Evolutionary conservation across 2,797 vertebrate species (phyloP), one percentile per base, ranked within the genome.

Genomic region (Anisognathus igniventris): DNA sequence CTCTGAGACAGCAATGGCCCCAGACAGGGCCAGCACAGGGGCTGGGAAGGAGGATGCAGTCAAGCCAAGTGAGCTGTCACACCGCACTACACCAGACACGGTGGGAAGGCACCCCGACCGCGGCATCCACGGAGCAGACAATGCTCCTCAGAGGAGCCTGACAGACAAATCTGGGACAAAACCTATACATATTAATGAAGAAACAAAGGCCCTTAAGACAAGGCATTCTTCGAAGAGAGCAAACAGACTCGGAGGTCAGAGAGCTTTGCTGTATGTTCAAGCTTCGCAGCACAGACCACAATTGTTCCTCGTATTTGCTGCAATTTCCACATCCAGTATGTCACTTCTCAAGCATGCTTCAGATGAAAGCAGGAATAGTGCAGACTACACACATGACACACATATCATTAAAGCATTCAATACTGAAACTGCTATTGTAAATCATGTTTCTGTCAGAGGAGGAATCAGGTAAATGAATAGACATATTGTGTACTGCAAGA

Each of bases 91-190:
- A 4, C 28, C 45, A 77, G 62, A 79, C 64, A 40, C 0, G 8
- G 76, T 67, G 74, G 84, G 95, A 93, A 94, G 68, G 47, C 86
- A 75, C 37, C 70, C 79, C 6, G 0, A 57, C 76, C 0, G 6
- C 1, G 0, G 81, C 47, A 93, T 92, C 74, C 77, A 90, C 7
- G 3, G 79, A 50, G 48, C 54, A 19, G 45, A 96, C 96, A 97
- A 94, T 95, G 70, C 75, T 90, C 64, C 66, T 94, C 89, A 96
- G 67, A 92, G 84, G 44, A 84, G 65, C 17, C 57, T 77, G 89
- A 90, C 50, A 78, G 90, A 86, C 18, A 92, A 96, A 97, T 96
- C 83, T 93, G 90, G 96, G 92, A 71, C 96, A 97, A 93, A 95
- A 84, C 28, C 74, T 92, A 90, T 92, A 82, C 96, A 92, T 90